phyloP scores from a whole-genome alignment of 1,140 invertebrate genomes.

The Ceratina japonica region DNA sequence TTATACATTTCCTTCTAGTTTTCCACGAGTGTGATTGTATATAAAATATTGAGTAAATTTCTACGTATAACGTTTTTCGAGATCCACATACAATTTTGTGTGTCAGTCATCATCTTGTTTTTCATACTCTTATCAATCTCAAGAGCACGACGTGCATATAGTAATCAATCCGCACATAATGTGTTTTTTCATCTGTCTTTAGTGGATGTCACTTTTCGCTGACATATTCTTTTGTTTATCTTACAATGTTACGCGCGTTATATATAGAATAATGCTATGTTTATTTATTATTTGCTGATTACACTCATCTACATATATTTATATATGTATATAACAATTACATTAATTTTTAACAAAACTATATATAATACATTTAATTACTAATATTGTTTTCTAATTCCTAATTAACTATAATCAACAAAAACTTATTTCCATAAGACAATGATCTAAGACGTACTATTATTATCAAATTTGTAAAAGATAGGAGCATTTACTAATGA shows the following conservation, averaged over 20 bases:
- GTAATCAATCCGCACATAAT: conserved; percentile 43
- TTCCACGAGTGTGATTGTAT: conserved; percentile 53
- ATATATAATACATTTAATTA: conserved; percentile 8
- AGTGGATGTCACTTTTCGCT: conserved; percentile 52
- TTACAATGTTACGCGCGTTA: conserved; percentile 14
- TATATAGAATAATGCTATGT: conserved; percentile 28
- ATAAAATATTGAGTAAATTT: conserved; percentile 52
- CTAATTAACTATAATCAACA: not conserved
- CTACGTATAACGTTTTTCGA: conserved; percentile 38
- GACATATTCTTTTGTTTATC: conserved; percentile 44
- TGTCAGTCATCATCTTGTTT: conserved; percentile 43
- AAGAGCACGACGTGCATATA: conserved; percentile 55
- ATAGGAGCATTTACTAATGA: not conserved
- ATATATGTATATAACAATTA: conserved; percentile 2
- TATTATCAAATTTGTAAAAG: not conserved
- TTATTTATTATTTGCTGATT: conserved; percentile 27
- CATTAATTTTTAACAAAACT: conserved; percentile 15
- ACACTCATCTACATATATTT: conserved; percentile 7
- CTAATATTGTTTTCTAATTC: conserved; percentile 21
- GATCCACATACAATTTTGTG: conserved; percentile 38
- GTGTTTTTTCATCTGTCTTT: conserved; percentile 49
- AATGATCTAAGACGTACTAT: not conserved
- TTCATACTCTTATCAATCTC: conserved; percentile 49
- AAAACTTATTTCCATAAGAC: not conserved
- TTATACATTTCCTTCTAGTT: conserved; percentile 47